Percentiles rank a stretch among this genome's conserved stretches.
Evolutionary conservation across 2,797 vertebrate species (phyloP).

Genomic region (Melanotaenia nigrans): DNA sequence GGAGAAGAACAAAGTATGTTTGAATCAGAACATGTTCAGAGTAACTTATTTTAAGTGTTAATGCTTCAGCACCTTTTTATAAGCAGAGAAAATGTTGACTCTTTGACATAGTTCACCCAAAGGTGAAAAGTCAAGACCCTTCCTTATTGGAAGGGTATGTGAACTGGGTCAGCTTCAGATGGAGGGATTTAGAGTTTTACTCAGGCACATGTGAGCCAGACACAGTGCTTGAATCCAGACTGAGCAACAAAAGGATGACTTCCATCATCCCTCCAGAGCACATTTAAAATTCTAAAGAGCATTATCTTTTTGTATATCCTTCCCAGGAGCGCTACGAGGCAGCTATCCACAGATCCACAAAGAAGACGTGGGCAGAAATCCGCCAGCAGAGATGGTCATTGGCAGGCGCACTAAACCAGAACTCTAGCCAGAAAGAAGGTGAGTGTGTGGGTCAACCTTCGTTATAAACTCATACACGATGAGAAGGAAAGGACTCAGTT

Average conservation of each 20-base stretch:
- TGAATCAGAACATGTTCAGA: neutral
- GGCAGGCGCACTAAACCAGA: constrained; percentile 90
- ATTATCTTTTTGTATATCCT: neutral
- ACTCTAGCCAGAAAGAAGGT: constrained; percentile 87
- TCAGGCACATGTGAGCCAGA: constrained; percentile 11
- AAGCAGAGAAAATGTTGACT: neutral
- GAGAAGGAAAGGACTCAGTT: neutral
- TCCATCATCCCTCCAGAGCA: neutral
- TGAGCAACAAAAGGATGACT: neutral
- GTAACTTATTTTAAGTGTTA: neutral
- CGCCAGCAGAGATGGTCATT: constrained; percentile 97
- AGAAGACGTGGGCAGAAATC: constrained; percentile 98
- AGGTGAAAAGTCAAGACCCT: neutral
- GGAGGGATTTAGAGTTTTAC: constrained; percentile 19
- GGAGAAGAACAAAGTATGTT: constrained; percentile 94
- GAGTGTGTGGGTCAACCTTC: constrained; percentile 53
- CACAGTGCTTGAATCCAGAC: neutral
- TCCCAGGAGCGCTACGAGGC: constrained; percentile 94
- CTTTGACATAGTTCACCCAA: neutral
- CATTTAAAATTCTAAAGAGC: constrained; percentile 6
- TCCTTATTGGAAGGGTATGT: neutral
- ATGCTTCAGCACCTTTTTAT: neutral
- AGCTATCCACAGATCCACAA: constrained; percentile 90
- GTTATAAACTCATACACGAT: neutral
- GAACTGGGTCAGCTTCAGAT: constrained; percentile 20